These are phyloP conservation scores for Agelas oroides DNA, from an alignment of 37 sponge, comb jelly and placozoan genomes.

Conservation along the genomic window DNA sequence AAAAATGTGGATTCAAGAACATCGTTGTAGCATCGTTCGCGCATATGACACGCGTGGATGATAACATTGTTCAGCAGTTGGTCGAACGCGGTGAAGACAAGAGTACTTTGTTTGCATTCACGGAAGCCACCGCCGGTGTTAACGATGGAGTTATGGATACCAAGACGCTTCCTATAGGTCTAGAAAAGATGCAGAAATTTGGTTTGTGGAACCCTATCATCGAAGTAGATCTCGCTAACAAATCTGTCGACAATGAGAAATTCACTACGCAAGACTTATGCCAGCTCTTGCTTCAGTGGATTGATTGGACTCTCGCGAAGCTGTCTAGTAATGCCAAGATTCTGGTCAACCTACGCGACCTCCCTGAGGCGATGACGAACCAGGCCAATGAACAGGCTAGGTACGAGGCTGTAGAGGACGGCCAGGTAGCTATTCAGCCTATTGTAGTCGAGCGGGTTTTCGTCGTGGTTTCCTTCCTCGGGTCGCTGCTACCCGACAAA, in stretches of 20 bases:
- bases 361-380: conserved; percentile 39
- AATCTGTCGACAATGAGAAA: conserved; percentile 41
- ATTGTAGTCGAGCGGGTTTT: conserved; percentile 68
- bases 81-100: conserved; percentile 57
- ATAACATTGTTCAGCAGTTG: conserved; percentile 61
- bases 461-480: conserved; percentile 54
- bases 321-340: conserved; percentile 49
- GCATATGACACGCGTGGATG: conserved; percentile 18
- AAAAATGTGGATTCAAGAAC: conserved; percentile 71
- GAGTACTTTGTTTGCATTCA: conserved; percentile 64
- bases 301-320: conserved; percentile 54
- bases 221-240: conserved; percentile 63
- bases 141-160: conserved; percentile 48
- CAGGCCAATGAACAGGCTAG: too few relatives aligned
- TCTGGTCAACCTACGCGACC: conserved; percentile 78
- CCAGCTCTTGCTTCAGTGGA: conserved; percentile 57
- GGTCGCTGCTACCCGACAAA: conserved; percentile 46
- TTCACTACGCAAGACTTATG: conserved; percentile 73
- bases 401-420: too few relatives aligned
- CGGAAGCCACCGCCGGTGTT: conserved; percentile 53
- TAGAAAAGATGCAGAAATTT: conserved; percentile 70
- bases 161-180: conserved; percentile 51
- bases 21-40: conserved; percentile 80
- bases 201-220: conserved; percentile 68
- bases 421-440: too few relatives aligned